A percentile compares a stretch with the other conserved stretches of the same genome.
These are phyloP conservation scores for Anticlea derivata DNA, from an alignment of 2,888 invertebrate species.

Conservation along the genomic window DNA sequence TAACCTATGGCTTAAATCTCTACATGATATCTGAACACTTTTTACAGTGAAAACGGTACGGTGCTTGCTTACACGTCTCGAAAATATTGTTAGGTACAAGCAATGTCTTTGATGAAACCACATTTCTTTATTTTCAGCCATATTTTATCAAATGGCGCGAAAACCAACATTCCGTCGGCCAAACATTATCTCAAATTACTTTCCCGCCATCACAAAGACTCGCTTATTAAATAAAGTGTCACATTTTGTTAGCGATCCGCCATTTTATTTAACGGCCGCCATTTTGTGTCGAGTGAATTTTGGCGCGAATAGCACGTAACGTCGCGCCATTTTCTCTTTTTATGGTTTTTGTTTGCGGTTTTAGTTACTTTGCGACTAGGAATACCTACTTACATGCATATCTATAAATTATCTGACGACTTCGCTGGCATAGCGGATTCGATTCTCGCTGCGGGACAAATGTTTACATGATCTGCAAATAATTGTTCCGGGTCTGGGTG, in stretches of 20 bases:
- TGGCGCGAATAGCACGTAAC: conserved; percentile 44
- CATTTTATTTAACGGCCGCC: conserved; percentile 52
- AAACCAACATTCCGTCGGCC: conserved; percentile 12
- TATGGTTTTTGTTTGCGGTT: conserved; percentile 18
- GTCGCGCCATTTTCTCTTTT: conserved; percentile 28
- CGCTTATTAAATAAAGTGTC: conserved; percentile 42
- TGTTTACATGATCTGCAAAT: too few species aligned
- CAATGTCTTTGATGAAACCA: too few species aligned
- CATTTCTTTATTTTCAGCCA: neutral
- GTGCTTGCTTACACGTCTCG: too few species aligned
- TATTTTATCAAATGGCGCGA: conserved; percentile 12
- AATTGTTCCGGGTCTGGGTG: too few species aligned
- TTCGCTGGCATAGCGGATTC: too few species aligned
- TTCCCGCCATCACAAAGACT: conserved; percentile 30
- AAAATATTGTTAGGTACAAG: too few species aligned
- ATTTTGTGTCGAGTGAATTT: conserved; percentile 48
- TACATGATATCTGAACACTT: too few species aligned
- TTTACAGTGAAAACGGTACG: too few species aligned
- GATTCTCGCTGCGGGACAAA: too few species aligned
- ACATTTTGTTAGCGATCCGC: conserved; percentile 39
- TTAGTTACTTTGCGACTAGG: neutral
- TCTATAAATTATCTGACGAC: too few species aligned
- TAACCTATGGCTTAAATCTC: too few species aligned
- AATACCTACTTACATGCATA: too few species aligned
- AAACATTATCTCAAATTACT: conserved; percentile 33